phyloP scores from a whole-genome alignment of 1,140 invertebrate species.

The Eufriesea mexicana region DNA sequence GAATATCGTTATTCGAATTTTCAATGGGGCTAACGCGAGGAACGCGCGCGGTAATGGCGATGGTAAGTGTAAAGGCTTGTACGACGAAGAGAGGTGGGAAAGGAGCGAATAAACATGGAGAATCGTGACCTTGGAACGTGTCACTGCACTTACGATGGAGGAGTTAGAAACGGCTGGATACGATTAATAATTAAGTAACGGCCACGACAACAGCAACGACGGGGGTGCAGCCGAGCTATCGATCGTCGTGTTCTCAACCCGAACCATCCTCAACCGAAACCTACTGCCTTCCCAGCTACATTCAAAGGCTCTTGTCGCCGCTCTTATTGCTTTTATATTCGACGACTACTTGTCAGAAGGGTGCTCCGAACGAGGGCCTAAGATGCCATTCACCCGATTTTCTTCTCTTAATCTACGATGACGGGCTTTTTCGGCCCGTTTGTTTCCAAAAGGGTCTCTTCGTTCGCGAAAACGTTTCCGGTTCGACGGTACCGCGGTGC shows the following conservation, averaged over 20 bases:
- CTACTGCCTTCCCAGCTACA: slow-evolving; percentile 26
- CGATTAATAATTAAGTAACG: slow-evolving; percentile 68
- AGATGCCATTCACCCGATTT: slow-evolving; percentile 57
- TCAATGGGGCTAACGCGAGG: background rate
- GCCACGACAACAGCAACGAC: slow-evolving; percentile 29
- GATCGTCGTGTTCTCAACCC: slow-evolving; percentile 59
- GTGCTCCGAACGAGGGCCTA: slow-evolving; percentile 50
- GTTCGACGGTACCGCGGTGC: background rate
- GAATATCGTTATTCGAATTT: background rate
- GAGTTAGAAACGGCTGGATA: slow-evolving; percentile 37
- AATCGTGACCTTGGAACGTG: slow-evolving; percentile 56
- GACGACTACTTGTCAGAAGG: slow-evolving; percentile 55
- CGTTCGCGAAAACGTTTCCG: slow-evolving; percentile 13
- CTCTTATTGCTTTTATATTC: slow-evolving; percentile 62
- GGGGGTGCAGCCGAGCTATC: slow-evolving; percentile 65
- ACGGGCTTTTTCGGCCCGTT: slow-evolving; percentile 14
- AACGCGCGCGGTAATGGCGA: too few relatives aligned
- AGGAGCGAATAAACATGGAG: background rate
- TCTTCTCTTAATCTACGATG: slow-evolving; percentile 25
- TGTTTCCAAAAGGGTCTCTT: slow-evolving; percentile 2
- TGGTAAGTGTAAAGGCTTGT: background rate
- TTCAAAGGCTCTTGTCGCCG: slow-evolving; percentile 11
- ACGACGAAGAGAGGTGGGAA: background rate
- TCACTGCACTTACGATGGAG: slow-evolving; percentile 60
- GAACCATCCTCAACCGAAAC: slow-evolving; percentile 52